phyloP scores from a whole-genome alignment of 2,888 invertebrate species.

The Drosophila mulleri region DNA sequence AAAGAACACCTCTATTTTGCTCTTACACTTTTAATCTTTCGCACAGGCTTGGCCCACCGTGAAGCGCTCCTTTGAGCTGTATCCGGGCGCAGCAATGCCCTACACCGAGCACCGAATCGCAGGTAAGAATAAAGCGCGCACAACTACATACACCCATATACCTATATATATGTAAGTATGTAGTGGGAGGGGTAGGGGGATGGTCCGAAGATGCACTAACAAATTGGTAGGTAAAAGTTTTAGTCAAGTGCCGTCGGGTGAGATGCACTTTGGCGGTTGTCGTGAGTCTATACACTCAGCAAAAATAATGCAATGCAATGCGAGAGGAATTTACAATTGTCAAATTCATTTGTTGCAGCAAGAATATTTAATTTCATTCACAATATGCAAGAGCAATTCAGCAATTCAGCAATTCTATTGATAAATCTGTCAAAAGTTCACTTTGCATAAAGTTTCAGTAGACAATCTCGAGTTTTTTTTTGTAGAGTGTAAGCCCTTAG shows the following conservation, averaged over 20 bases:
- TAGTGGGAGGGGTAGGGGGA: not conserved
- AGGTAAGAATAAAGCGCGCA: constrained; percentile 74
- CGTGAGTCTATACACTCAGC: constrained; percentile 48
- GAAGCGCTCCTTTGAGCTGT: constrained; percentile 83
- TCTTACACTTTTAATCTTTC: constrained; percentile 32
- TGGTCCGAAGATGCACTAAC: constrained; percentile 11
- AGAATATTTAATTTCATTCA: not conserved
- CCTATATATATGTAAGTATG: not conserved
- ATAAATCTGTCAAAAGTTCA: not conserved
- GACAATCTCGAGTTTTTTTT: not conserved
- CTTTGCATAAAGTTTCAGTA: not conserved
- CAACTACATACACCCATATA: constrained; percentile 2
- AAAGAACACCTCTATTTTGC: constrained; percentile 22
- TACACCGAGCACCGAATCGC: constrained; percentile 82
- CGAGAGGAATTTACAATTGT: not conserved
- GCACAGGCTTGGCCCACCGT: constrained; percentile 84
- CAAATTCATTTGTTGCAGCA: not conserved
- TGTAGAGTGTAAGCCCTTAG: constrained; percentile 27
- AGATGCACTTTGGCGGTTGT: constrained; percentile 63
- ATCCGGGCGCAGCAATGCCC: constrained; percentile 70
- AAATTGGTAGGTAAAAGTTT: constrained; percentile 57
- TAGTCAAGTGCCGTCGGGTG: constrained; percentile 56
- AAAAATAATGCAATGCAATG: not conserved
- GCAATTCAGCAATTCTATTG: not conserved
- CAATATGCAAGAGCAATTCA: not conserved